Evolutionary conservation across 2,797 vertebrate genomes (phyloP).

Genomic region (Notolabrus celidotus): DNA sequence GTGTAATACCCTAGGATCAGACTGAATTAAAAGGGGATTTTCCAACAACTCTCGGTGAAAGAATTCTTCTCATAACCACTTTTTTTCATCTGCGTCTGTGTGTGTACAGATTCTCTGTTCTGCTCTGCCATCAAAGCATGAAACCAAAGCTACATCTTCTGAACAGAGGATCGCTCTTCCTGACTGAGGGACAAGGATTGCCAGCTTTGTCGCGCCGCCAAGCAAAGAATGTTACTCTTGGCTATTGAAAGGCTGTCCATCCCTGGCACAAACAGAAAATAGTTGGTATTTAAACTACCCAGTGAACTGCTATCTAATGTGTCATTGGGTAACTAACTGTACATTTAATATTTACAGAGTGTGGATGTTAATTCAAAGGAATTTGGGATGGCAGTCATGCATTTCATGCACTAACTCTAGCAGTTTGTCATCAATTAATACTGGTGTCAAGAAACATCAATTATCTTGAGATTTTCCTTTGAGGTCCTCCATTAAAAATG

Average conservation of each 20-base stretch:
- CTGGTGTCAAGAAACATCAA: too few species aligned
- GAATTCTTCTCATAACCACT: constrained; percentile 59
- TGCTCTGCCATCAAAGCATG: constrained; percentile 38
- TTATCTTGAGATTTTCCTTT: too few species aligned
- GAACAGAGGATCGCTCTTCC: constrained; percentile 57
- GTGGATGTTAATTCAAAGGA: too few species aligned
- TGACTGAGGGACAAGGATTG: constrained; percentile 71
- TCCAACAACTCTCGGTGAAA: constrained; percentile 44
- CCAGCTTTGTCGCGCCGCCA: constrained; percentile 71
- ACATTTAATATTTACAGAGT: constrained; percentile 18
- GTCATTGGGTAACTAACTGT: constrained; percentile 4
- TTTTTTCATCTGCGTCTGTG: constrained; percentile 48
- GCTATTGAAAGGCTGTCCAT: constrained; percentile 71
- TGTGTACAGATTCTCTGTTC: constrained; percentile 42
- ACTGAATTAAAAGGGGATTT: constrained; percentile 69
- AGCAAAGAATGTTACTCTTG: constrained; percentile 84
- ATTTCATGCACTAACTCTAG: too few species aligned
- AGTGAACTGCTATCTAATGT: constrained; percentile 27
- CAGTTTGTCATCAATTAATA: too few species aligned
- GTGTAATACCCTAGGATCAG: constrained; percentile 57
- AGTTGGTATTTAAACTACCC: constrained; percentile 31
- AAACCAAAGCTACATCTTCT: constrained; percentile 52
- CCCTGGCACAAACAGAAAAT: constrained; percentile 39
- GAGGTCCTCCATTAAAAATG: too few species aligned
- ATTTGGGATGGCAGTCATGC: too few species aligned